These are phyloP conservation scores for Urocitellus parryii DNA, from an alignment of 2,113 vertebrate species.

Conservation along the genomic window DNA sequence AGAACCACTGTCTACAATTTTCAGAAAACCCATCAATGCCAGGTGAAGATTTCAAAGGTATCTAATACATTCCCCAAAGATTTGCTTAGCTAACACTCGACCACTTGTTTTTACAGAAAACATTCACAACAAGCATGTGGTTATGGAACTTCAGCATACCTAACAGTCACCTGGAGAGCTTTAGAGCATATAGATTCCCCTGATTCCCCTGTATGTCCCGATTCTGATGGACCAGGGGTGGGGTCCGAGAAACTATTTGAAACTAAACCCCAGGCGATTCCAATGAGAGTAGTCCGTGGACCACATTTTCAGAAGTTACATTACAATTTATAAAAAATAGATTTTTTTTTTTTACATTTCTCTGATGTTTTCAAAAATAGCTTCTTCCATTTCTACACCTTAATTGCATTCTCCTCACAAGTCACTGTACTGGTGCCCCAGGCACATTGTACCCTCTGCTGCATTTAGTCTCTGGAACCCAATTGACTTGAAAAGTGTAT, in stretches of 20 bases:
- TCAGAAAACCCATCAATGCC: background rate
- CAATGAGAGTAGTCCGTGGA: background rate
- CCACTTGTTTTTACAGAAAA: constrained; percentile 17
- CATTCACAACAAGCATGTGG: background rate
- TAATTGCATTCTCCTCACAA: background rate
- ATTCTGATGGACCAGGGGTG: background rate
- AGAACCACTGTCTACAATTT: background rate
- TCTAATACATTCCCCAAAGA: constrained; percentile 6
- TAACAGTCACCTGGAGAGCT: background rate
- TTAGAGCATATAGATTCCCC: background rate
- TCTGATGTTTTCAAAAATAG: background rate
- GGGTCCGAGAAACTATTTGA: background rate
- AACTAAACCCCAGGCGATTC: constrained; percentile 4
- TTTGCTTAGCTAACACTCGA: background rate
- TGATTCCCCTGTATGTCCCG: background rate
- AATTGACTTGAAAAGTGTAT: background rate
- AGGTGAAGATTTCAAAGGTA: background rate
- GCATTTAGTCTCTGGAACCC: background rate
- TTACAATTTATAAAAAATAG: background rate
- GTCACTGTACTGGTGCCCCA: background rate
- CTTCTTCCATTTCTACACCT: background rate
- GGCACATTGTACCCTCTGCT: background rate
- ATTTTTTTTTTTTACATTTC: background rate
- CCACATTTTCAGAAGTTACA: background rate
- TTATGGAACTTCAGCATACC: background rate